These are phyloP conservation scores for Erpetoichthys calabaricus DNA, from an alignment of 2,797 vertebrate species.

Conservation along the genomic window DNA sequence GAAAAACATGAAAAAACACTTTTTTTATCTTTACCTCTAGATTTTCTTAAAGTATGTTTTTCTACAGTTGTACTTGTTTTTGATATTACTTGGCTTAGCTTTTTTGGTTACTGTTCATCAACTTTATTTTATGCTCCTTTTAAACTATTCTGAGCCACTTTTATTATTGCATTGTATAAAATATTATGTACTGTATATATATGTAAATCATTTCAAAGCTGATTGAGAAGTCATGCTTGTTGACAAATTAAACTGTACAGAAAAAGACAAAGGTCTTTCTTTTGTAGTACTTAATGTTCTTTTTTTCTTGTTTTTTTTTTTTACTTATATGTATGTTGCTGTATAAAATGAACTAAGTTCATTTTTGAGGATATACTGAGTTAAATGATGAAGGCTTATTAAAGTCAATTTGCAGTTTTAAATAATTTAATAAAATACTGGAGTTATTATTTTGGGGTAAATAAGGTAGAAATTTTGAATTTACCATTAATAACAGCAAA, in stretches of 20 bases:
- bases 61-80: constrained; percentile 5
- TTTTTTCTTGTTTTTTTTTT: constrained; percentile 17
- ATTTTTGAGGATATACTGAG: constrained; percentile 2
- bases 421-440: neutral
- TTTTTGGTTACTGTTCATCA: constrained; percentile 18
- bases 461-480: neutral
- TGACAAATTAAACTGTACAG: constrained; percentile 21
- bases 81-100: neutral
- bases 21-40: neutral
- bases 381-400: neutral
- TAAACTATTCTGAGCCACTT: constrained; percentile 29
- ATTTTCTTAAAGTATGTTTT: constrained; percentile 4
- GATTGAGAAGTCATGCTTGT: constrained; percentile 19
- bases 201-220: constrained; percentile 27
- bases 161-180: constrained; percentile 32
- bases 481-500: neutral
- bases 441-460: neutral
- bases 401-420: neutral
- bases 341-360: neutral
- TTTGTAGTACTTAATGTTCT: neutral
- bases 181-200: constrained; percentile 29
- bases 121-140: constrained; percentile 21
- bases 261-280: neutral
- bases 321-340: constrained; percentile 1
- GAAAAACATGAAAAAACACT: constrained; percentile 1